Evolutionary conservation across 2,113 vertebrate species (phyloP).

Genomic region (Passer domesticus): DNA sequence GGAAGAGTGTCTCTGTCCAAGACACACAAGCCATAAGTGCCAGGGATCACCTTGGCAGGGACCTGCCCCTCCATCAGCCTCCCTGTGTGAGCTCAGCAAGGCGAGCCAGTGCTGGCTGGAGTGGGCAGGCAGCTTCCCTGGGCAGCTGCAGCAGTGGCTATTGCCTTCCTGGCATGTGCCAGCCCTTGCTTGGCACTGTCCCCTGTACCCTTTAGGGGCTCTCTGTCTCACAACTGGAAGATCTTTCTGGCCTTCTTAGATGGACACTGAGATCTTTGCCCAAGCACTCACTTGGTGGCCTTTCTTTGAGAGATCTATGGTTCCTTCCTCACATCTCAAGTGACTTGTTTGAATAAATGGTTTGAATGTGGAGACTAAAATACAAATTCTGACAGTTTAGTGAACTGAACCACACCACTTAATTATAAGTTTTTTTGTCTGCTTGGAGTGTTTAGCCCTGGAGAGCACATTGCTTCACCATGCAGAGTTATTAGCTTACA

Average conservation of each 20-base stretch:
- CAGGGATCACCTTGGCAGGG: not conserved
- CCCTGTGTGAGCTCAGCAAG: fast-evolving
- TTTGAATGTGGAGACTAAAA: not conserved
- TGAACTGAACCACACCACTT: not conserved
- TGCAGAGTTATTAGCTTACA: not conserved
- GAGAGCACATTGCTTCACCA: not conserved
- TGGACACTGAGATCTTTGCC: not conserved
- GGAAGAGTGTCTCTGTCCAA: not conserved
- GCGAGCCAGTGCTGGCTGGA: not conserved
- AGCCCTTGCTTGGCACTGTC: not conserved
- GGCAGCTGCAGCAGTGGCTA: not conserved
- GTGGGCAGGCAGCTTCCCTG: fast-evolving
- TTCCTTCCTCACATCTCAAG: not conserved
- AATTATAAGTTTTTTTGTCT: not conserved
- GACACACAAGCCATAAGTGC: not conserved
- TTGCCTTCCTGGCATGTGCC: fast-evolving
- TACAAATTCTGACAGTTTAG: not conserved
- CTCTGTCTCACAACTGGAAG: fast-evolving
- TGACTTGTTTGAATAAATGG: not conserved
- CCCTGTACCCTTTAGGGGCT: not conserved
- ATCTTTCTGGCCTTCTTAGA: fast-evolving
- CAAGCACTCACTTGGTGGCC: fast-evolving
- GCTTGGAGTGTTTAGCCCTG: not conserved
- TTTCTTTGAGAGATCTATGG: not conserved
- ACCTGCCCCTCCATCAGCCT: not conserved